phyloP scores from a whole-genome alignment of 2,888 invertebrate species.

The Peribatodes rhomboidaria region DNA sequence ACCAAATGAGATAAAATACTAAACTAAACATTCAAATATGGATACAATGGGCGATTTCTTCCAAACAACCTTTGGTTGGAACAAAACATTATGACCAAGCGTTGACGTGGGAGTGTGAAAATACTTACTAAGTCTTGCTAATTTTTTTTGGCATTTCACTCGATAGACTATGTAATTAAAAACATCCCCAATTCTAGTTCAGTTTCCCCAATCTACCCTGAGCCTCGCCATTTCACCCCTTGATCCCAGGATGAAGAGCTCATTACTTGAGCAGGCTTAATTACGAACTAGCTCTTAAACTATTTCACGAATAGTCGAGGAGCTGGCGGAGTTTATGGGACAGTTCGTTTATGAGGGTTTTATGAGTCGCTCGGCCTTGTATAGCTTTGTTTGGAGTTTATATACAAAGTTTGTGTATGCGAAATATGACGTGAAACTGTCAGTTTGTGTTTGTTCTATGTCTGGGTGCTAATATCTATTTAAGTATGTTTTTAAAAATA shows the following conservation, averaged over 20 bases:
- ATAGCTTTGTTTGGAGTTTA: conserved; percentile 16
- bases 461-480: no score
- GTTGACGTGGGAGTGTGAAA: no score
- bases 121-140: no score
- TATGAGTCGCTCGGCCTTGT: conserved; percentile 17
- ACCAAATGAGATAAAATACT: no score
- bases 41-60: no score
- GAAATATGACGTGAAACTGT: background rate
- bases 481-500: no score
- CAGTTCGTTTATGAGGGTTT: conserved; percentile 34
- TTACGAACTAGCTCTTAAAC: conserved; percentile 37
- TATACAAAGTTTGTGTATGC: background rate
- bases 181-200: background rate
- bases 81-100: no score
- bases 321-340: conserved; percentile 29
- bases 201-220: conserved; percentile 3
- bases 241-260: conserved; percentile 23
- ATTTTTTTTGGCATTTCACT: no score
- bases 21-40: no score
- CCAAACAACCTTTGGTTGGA: no score
- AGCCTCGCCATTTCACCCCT: conserved; percentile 14
- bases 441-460: no score
- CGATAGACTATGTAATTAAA: background rate
- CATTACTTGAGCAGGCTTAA: conserved; percentile 34
- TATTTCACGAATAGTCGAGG: conserved; percentile 35